These are phyloP conservation scores for Drosophila teissieri DNA, from an alignment of 1,140 invertebrate genomes.

Conservation along the genomic window DNA sequence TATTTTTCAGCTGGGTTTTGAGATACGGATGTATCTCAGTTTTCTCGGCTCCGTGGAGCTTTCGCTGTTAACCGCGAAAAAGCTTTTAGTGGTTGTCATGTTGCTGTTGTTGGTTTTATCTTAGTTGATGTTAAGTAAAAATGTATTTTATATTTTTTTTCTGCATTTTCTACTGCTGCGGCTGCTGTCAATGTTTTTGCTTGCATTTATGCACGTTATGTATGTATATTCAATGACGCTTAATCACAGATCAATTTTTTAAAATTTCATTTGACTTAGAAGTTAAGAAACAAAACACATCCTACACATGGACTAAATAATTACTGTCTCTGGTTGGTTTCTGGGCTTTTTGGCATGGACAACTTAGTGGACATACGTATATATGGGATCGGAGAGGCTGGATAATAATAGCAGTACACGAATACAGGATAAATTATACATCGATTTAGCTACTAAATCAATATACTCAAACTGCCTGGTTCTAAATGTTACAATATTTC, in stretches of 20 bases:
- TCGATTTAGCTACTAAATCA: slow-evolving; percentile 57
- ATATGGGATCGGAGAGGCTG: slow-evolving; percentile 22
- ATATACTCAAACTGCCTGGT: slow-evolving; percentile 22
- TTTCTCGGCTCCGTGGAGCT: slow-evolving; percentile 23
- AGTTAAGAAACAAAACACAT: slow-evolving; percentile 76
- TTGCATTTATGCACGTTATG: slow-evolving; percentile 46
- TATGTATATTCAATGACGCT: slow-evolving; percentile 79
- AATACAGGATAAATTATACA: slow-evolving; percentile 37
- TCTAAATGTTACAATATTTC: slow-evolving; percentile 44
- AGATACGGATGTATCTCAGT: slow-evolving; percentile 30
- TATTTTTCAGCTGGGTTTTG: slow-evolving; percentile 24
- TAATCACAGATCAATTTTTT: slow-evolving; percentile 83
- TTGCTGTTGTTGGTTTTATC: slow-evolving; percentile 50
- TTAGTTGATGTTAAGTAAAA: slow-evolving; percentile 53
- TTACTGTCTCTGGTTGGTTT: slow-evolving; percentile 43
- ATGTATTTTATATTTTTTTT: slow-evolving; percentile 29
- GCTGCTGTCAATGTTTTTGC: slow-evolving; percentile 40
- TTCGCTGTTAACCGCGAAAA: slow-evolving; percentile 54
- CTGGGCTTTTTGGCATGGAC: slow-evolving; percentile 46
- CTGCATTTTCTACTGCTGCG: slow-evolving; percentile 34
- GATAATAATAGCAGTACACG: slow-evolving; percentile 14
- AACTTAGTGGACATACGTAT: slow-evolving; percentile 34
- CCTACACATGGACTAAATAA: slow-evolving; percentile 33
- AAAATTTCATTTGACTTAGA: slow-evolving; percentile 82
- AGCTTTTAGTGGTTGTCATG: slow-evolving; percentile 65